Evolutionary conservation across 2,888 invertebrate species (phyloP), one percentile per base, ranked within the genome.

Genomic region (Allolobophora icterica): DNA sequence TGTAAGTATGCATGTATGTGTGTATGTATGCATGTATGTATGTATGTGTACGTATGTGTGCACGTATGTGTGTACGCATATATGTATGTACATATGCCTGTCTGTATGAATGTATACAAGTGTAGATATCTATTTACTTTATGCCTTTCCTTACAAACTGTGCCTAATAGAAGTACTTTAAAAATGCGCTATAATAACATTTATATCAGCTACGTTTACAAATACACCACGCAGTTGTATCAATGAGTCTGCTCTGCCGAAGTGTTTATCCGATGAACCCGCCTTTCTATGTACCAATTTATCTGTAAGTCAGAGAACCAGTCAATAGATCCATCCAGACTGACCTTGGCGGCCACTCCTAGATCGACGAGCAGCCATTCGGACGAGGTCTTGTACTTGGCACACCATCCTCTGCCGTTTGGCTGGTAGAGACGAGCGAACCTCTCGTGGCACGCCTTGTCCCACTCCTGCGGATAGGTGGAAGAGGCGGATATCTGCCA

Each of bases 401-500:
- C 71, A 17, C 71, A 71, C 71, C 71, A 71, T 71, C 71, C 71
- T 71, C 71, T 71, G 30, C 71, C 71, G n/a, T 71, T 71, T 6
- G 71, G 71, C 13, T 71, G 71, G 71, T 6, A 71, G 71, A 71
- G 30, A 0, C 71, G 71, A 13, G 71, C 71, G n/a, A 8, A 71
- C n/a, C 71, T 71, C 71, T 71, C 71, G 17, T 71, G 71, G 71
- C 71, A 71, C 1, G 71, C 71, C 71, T 71, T 71, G 71, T 71
- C 71, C 71, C 71, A 71, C 71, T 71, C 71, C 71, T n/a, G 71
- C 4, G 71, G 71, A 71, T 71, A 71, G 30, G 71, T 71, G 30
- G 71, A 71, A n/a, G 71, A 71, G 71, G 71, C 71, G 30, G 71
- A 71, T 71, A 71, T 71, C 71, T 71, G 71, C 71, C 71, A 71